Evolutionary conservation across 1,140 invertebrate genomes (phyloP).

Genomic region (Drosophila kepulauana): DNA sequence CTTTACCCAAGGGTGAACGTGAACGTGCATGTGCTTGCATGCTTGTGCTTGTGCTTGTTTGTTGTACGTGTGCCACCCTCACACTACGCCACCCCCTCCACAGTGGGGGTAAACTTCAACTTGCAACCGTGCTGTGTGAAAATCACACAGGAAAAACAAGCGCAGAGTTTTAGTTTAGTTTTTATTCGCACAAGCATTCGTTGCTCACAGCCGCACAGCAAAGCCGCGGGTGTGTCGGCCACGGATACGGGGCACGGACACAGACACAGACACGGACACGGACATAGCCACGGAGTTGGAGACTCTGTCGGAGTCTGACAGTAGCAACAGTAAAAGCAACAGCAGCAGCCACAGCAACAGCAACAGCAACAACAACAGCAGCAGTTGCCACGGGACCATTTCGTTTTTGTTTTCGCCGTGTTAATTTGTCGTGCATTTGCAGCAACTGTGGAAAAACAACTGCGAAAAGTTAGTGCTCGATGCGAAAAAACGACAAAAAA

Average conservation of each 20-base stretch:
- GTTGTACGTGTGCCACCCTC: constrained; percentile 3
- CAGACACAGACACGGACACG: constrained; percentile 15
- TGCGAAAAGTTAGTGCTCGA: constrained; percentile 38
- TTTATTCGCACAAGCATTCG: constrained; percentile 46
- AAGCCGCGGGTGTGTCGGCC: constrained; percentile 73
- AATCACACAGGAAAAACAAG: constrained; percentile 65
- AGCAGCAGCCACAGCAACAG: neutral
- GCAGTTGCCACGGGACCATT: constrained; percentile 54
- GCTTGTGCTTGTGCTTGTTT: too few relatives aligned
- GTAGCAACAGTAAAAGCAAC: neutral
- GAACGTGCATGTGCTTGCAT: neutral
- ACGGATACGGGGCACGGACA: constrained; percentile 33
- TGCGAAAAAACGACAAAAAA: constrained; percentile 30
- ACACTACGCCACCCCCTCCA: neutral
- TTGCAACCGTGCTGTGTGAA: constrained; percentile 52
- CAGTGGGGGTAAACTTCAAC: constrained; percentile 27
- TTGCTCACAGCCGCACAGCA: constrained; percentile 23
- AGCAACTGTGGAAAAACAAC: constrained; percentile 51
- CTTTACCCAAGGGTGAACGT: constrained; percentile 34
- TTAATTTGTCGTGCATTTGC: constrained; percentile 79
- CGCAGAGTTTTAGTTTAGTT: constrained; percentile 75
- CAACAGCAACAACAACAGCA: neutral
- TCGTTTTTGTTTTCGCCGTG: constrained; percentile 60
- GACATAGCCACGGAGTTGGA: neutral
- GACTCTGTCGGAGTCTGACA: constrained; percentile 34